Evolutionary conservation across 1,140 invertebrate species (phyloP), one percentile per base, ranked within the genome.

Genomic region (Epicauta chinensis): DNA sequence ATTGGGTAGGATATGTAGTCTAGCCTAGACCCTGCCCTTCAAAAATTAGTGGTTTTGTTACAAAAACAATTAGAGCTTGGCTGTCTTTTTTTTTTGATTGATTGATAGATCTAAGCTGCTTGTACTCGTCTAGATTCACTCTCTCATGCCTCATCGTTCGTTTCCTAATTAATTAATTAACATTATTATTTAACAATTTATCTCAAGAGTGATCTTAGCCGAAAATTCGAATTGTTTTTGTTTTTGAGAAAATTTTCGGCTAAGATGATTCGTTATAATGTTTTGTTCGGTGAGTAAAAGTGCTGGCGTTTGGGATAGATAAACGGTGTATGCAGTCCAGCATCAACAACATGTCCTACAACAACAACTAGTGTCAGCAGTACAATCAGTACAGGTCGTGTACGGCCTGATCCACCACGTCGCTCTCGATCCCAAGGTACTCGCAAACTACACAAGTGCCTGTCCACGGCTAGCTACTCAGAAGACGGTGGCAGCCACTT

Each of bases 391-490:
- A 66, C 58, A 44, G 57, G 65, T 53, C 60, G 64, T 57, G 58
- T 53, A 55, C 65, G 63, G 51, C 68, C 64, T 51, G 69, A 67
- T 60, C 69, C 70, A 53, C 72, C 68, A 51, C 67, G 84, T 68
- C 81, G 84, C 66, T 87, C 84, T 70, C 84, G 87, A 73, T 86
- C 83, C 75, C 87, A 91, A 87, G 88, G 88, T 88, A 90, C 88
- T 80, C 82, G 86, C 78, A 86, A 84, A 78, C 82, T 89, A 73
- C 84, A 87, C 79, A 88, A 88, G 81, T 88, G 86, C 79, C 81
- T 88, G 73, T 86, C 84, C 73, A 84, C 86, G 64, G 83, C 84
- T 70, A 85, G 81, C 71, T 81, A 82, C 74, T 81, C 80, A 66
- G 82, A 83, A 69, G 80, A 82, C 73, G 70, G 70, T 65, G 61